Evolutionary conservation across 2,797 vertebrate genomes (phyloP).

Genomic region (Periparus ater): DNA sequence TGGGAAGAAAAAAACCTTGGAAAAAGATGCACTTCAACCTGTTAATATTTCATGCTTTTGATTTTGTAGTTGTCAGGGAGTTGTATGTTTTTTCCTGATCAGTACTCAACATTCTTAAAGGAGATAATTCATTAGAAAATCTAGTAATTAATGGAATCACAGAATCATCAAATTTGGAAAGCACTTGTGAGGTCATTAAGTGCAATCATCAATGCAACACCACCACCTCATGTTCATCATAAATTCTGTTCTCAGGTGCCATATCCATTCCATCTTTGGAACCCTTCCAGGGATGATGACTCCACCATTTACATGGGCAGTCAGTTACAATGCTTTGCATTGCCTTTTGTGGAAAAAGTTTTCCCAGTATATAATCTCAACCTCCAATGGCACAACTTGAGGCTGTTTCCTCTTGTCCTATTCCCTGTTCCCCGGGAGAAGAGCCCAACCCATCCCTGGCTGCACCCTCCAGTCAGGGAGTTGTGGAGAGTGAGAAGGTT

Average conservation of each 20-base stretch:
- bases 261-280: too few relatives aligned
- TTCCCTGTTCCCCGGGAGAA: neutral
- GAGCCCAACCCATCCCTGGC: neutral
- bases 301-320: neutral
- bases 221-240: neutral
- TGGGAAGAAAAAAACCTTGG: accelerated
- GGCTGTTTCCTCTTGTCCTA: neutral
- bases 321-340: neutral
- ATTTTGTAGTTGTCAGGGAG: neutral
- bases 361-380: neutral
- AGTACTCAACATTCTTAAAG: neutral
- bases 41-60: neutral
- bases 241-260: neutral
- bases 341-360: neutral
- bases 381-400: neutral
- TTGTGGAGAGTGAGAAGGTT: neutral
- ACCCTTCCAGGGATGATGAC: neutral
- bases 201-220: neutral
- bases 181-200: neutral
- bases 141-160: neutral
- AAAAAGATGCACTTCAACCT: neutral
- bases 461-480: neutral
- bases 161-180: neutral
- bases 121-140: neutral
- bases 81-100: neutral